Evolutionary conservation across 2,888 invertebrate species (phyloP).

Genomic region (Theretra japonica): DNA sequence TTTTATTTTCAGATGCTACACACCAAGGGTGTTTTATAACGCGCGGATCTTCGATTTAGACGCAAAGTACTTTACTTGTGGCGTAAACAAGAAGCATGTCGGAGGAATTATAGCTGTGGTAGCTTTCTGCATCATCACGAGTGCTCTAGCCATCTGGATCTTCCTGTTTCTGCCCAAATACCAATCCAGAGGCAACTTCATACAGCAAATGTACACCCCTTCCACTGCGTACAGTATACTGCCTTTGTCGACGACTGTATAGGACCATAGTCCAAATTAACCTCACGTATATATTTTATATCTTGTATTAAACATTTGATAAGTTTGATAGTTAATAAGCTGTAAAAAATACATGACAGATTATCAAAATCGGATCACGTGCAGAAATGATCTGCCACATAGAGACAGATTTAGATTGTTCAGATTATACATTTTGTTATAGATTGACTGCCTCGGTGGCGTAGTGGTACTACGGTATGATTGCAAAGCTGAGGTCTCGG

Average conservation of each 20-base stretch:
- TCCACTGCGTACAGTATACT: conserved; percentile 61
- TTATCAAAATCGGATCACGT: too few species aligned
- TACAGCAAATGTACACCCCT: conserved; percentile 53
- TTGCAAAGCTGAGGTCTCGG: too few species aligned
- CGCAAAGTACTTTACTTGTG: conserved; percentile 72
- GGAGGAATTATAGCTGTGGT: conserved; percentile 56
- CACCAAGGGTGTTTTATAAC: conserved; percentile 69
- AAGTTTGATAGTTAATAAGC: background rate
- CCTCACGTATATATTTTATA: background rate
- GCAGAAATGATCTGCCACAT: too few species aligned
- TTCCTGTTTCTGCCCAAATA: conserved; percentile 63
- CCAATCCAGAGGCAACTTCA: conserved; percentile 49
- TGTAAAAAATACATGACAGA: conserved; percentile 24
- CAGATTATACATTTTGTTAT: too few species aligned
- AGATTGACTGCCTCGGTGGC: too few species aligned
- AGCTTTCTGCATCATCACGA: conserved; percentile 55
- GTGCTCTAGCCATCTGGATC: conserved; percentile 65
- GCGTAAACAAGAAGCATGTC: conserved; percentile 43
- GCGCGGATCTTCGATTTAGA: conserved; percentile 75
- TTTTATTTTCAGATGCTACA: conserved; percentile 74
- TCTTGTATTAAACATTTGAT: too few species aligned
- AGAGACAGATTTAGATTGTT: too few species aligned
- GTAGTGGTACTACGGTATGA: too few species aligned
- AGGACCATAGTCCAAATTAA: background rate
- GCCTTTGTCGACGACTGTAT: conserved; percentile 47